Evolutionary conservation across 1,140 invertebrate genomes (phyloP).

Genomic region (Cydia fagiglandana): DNA sequence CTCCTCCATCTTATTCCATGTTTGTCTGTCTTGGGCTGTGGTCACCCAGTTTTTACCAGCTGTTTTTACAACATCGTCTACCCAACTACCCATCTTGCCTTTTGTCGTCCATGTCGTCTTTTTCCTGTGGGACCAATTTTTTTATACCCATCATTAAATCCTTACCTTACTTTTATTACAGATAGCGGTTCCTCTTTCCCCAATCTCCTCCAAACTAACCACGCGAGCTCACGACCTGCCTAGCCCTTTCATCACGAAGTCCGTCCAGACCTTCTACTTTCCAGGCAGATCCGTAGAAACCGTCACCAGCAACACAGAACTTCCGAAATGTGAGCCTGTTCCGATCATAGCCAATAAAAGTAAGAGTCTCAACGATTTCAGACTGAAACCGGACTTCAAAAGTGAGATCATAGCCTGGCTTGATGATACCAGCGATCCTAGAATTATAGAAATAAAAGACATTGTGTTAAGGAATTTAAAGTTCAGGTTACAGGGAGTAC

Average conservation of each 20-base stretch:
- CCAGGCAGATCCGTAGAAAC: slow-evolving; percentile 34
- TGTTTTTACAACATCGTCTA: too few species aligned
- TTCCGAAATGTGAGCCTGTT: slow-evolving; percentile 34
- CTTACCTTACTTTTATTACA: slow-evolving; percentile 37
- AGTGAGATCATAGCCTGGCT: slow-evolving; percentile 11
- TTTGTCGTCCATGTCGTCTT: too few species aligned
- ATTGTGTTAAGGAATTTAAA: not conserved
- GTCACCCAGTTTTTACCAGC: too few species aligned
- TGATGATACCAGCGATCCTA: slow-evolving; percentile 12
- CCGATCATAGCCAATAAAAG: slow-evolving; percentile 33
- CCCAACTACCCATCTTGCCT: too few species aligned
- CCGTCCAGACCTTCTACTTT: slow-evolving; percentile 34
- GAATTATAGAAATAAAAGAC: not conserved
- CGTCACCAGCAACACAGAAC: slow-evolving; percentile 37
- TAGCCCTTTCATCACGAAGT: slow-evolving; percentile 30
- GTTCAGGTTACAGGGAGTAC: not conserved
- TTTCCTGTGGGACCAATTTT: too few species aligned
- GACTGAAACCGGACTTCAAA: not conserved
- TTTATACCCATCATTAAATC: too few species aligned
- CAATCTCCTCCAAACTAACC: slow-evolving; percentile 29
- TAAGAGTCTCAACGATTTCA: slow-evolving; percentile 3
- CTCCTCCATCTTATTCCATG: too few species aligned
- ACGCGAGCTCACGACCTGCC: not conserved
- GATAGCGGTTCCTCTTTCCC: slow-evolving; percentile 45
- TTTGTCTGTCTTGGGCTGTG: too few species aligned